Evolutionary conservation across 1,140 invertebrate species (phyloP), one percentile per base, ranked within the genome.

Genomic region (Thaumatotibia leucotreta): DNA sequence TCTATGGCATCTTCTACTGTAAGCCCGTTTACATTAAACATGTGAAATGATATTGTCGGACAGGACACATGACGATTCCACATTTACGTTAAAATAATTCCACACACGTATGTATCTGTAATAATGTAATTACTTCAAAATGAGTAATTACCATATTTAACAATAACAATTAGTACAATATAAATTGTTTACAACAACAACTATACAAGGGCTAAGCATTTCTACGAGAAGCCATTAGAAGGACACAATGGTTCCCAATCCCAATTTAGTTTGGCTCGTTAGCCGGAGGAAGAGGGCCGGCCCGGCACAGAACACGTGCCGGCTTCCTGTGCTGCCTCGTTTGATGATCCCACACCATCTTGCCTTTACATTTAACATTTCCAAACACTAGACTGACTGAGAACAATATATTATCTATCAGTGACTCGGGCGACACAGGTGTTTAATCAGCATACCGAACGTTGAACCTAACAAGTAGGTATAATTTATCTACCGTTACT

Each of bases 291-390:
- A 65, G 61, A 66, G 58, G 73, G 67, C 70, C 67, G 70, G 61
- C 68, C 61, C 61, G 58, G 68, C 66, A 67, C 63, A 61, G 63
- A 76, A 76, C 76, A 78, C 74, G 76, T 78, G 76, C 69, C 64
- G 61, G 62, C 67, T 68, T 68, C 63, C 73, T 70, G 71, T 70
- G 70, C 63, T 61, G 58, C 66, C 62, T 32, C 73, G 76, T 77
- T 77, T 75, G 75, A 66, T 62, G n/a, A 73, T 73, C 80, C 65
- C 80, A 82, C 80, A 78, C 72, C 69, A 68, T 70, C 70, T 73
- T 76, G 76, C 17, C 20, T 45, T 17, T 20, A 20, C 2, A 45
- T 20, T 20, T 45, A 17, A 45, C 39, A 20, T 20, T 14, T 39
- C 20, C 5, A 20, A 20, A 20, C 2, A 20, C 27, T 29, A 29